Evolutionary conservation across 2,888 invertebrate species (phyloP), one percentile per base, ranked within the genome.

Genomic region (Oligia latruncula): DNA sequence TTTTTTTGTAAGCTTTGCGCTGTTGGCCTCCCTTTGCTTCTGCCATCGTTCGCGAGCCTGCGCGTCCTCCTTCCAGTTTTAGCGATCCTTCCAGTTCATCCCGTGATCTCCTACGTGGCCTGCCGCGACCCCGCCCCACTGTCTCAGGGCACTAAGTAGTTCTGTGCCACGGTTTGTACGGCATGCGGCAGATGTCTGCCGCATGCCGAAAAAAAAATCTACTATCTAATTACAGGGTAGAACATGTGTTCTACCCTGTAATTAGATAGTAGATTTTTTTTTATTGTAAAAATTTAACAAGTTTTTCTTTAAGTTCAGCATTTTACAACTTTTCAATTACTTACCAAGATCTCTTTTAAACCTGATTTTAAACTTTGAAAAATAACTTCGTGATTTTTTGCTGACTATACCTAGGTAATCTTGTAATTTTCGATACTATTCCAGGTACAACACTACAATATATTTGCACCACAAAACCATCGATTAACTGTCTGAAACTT

Each of bases 401-500:
- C 11, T 43, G 52, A 4, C 23, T n/a, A 6, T 78, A 66, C 15
- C 20, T 3, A 40, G 17, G 1, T 52, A 35, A 15, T 55, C 0
- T 8, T 1, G 23, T 60, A 52, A 60, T 70, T 65, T 29, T 83
- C 55, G 20, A 60, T 71, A 46, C 6, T 43, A 64, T 64, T 67
- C n/a, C 58, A 80, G 55, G 66, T 73, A 75, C 43, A 70, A 35
- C 58, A 71, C 58, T 70, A 78, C 46, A 77, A 40, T 52, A 46
- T 86, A 66, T 80, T 83, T 64, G 29, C 20, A 40, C 78, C 74
- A 60, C 76, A 76, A 74, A 72, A 60, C 73, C 75, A 82, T 80
- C 76, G 52, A 77, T 80, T 67, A 72, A 60, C 74, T 72, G 71
- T 76, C 64, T 49, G 73, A 81, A 90, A 89, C 82, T 88, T 82